Evolutionary conservation across 2,888 invertebrate species (phyloP).

Genomic region (Bugulina stolonifera): DNA sequence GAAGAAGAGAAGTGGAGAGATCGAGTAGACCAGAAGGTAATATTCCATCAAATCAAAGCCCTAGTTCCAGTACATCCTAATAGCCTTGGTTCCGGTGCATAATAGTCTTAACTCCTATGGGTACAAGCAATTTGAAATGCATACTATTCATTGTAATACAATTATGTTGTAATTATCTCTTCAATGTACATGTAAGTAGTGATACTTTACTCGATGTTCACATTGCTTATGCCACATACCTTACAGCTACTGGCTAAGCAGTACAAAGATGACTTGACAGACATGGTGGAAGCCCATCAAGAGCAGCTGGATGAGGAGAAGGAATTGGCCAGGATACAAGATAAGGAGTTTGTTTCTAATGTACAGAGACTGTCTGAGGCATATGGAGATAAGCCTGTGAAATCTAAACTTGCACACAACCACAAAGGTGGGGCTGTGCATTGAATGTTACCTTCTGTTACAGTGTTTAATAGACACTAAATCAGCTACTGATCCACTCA

Average conservation of each 20-base stretch:
- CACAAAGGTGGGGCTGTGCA: background rate
- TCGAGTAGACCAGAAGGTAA: background rate
- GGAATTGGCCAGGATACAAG: constrained; percentile 36
- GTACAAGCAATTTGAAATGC: too few species aligned
- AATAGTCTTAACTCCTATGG: too few species aligned
- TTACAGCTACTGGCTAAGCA: constrained; percentile 41
- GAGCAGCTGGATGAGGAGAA: constrained; percentile 34
- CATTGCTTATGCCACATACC: too few species aligned
- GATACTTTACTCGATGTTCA: too few species aligned
- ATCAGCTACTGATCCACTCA: too few species aligned
- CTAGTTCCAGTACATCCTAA: too few species aligned
- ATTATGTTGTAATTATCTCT: too few species aligned
- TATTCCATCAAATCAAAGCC: too few species aligned
- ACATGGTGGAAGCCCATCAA: constrained; percentile 38
- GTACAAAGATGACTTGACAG: constrained; percentile 42
- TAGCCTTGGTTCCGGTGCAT: too few species aligned
- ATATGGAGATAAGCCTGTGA: constrained; percentile 11
- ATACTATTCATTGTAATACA: too few species aligned
- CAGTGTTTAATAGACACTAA: too few species aligned
- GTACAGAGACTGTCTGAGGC: constrained; percentile 7
- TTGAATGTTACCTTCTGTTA: background rate
- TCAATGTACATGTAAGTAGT: too few species aligned
- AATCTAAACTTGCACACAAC: background rate
- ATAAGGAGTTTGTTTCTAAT: constrained; percentile 3
- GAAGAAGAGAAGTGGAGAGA: constrained; percentile 22